Evolutionary conservation across 1,140 invertebrate genomes (phyloP), one percentile per base, ranked within the genome.

Genomic region (Cyclargus thomasi): DNA sequence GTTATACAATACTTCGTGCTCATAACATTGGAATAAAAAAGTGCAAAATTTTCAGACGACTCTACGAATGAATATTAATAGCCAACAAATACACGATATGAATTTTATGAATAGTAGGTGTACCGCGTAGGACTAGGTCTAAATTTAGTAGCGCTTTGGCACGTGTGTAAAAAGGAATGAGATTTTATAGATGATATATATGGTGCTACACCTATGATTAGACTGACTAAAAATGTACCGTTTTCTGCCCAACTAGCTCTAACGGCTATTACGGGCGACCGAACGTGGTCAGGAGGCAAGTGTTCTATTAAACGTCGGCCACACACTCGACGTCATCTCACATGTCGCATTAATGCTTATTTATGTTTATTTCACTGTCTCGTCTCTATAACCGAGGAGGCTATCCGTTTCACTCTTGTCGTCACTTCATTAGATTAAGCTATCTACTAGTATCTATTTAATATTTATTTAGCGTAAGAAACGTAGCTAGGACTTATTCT

Each of bases 181-280:
- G 29, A 29, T 29, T 29, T n/a, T n/a, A n/a, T n/a, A n/a, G n/a
- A 35, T 5, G 29, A 8, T 5, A 35, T 47, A 47, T 11, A 14
- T 47, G 36, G 36, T 39, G 10, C 2, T 47, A 8, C 14, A 47
- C 14, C 10, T 47, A 16, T 47, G 29, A 14, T 47, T 14, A 47
- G 39, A 47, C 8, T 47, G 39, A 47, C 39, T 47, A 14, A 47
- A 74, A 74, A 73, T 71, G 69, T 69, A 68, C 80, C 77, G 87
- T 91, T 91, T 75, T 89, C 73, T 89, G 82, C 79, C 85, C 74
- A 82, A 74, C 67, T 84, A 91, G 90, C 86, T 82, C 83, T 86
- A 91, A 91, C 86, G 90, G 90, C 84, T 83, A 90, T 91, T 91
- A 91, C 82, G 90, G 88, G 82, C 90, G 90, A 82, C 82, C 89